Percentiles rank a stretch among this genome's conserved stretches.
Conservation (phyloP, 2,113 vertebrate genomes). For the Tachycineta bicolor region DNA sequence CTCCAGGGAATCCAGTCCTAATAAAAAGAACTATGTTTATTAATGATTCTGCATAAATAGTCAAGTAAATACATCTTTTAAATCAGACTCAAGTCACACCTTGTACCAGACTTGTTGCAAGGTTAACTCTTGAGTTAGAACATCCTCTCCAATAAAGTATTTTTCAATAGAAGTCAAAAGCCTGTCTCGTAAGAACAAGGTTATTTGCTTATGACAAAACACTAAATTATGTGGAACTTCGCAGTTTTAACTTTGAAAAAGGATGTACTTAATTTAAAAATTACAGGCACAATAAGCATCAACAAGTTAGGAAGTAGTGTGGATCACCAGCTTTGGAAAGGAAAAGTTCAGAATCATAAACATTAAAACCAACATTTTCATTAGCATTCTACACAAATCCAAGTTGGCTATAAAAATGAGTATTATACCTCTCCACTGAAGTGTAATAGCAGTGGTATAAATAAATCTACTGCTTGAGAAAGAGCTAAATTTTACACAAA, state of each 20-base stretch:
- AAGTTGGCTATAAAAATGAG: neutral
- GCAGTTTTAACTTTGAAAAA: neutral
- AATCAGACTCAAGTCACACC: neutral
- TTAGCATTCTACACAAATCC: neutral
- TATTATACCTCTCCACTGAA: neutral
- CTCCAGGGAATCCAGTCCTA: slow-evolving; percentile 95
- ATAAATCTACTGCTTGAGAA: neutral
- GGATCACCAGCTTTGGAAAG: neutral
- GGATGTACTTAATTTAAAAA: neutral
- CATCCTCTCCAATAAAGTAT: neutral
- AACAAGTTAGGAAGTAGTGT: neutral
- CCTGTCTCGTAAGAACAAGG: neutral
- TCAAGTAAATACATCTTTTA: slow-evolving; percentile 14
- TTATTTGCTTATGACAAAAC: neutral
- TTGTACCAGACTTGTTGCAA: neutral
- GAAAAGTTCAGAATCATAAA: neutral
- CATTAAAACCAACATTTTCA: neutral
- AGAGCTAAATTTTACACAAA: neutral
- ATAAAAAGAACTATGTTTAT: slow-evolving; percentile 1
- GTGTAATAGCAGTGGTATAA: neutral
- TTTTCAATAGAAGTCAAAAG: neutral
- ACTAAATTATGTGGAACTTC: neutral
- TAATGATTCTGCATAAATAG: slow-evolving; percentile 9
- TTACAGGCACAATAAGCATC: neutral
- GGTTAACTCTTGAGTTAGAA: neutral